Evolutionary conservation across 2,113 vertebrate genomes (phyloP), one percentile per base, ranked within the genome.

Genomic region (Entomyzon cyanotis): DNA sequence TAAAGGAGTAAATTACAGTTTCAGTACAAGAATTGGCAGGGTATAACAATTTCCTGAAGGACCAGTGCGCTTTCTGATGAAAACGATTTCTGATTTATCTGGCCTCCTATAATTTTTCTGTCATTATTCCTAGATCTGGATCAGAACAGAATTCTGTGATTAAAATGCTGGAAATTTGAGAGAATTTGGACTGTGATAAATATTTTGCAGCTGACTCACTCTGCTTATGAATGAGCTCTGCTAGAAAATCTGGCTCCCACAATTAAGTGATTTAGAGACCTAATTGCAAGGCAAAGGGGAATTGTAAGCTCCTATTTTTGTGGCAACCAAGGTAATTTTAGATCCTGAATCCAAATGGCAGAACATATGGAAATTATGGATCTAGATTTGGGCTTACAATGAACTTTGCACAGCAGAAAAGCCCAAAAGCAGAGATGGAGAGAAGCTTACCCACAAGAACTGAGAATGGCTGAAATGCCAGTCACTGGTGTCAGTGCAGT

Each of bases 181-280:
- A 47, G 90, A 94, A 86, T 85, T 96, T 94, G 88, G 95, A 88
- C 76, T 49, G 63, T 74, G 76, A 94, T 90, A 93, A 93, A 94
- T 95, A 93, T 96, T 95, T 97, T 88, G 88, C 92, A 96, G 93
- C 93, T 97, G 96, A 52, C 76, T 96, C 35, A 60, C 44, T 93
- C 75, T 88, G 70, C 70, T 93, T 95, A 50, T 93, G 79, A 96
- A 93, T 93, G 94, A 94, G 70, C 85, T 94, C 70, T 0, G 9
- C 71, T 93, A 83, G 67, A 96, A 93, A 96, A 93, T 94, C 91
- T 96, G 96, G 91, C 94, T 93, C 80, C 80, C 52, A 71, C 64
- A 84, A 60, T 89, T 84, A 92, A 92, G 63, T 84, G 89, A 92
- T 95, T 94, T 93, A 59, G 68, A 94, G 73, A 93, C 76, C 80